phyloP scores from a whole-genome alignment of 2,888 invertebrate species.

The Ecliptopera silaceata region DNA sequence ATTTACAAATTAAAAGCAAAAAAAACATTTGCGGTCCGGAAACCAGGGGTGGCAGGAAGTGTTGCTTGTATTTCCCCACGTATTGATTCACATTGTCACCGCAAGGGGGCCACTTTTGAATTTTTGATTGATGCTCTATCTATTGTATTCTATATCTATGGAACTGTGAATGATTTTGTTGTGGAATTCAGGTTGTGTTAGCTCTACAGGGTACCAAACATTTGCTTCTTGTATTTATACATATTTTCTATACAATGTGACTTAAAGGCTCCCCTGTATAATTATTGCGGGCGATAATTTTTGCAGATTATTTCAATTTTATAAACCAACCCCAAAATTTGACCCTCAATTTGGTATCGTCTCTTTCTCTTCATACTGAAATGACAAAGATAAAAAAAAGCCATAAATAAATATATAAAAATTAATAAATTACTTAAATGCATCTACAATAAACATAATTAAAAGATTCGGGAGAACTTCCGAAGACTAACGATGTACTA shows the following conservation, averaged over 20 bases:
- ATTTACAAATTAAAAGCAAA: constrained; percentile 19
- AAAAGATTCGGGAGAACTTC: too few relatives aligned
- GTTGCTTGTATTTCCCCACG: constrained; percentile 69
- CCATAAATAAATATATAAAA: too few relatives aligned
- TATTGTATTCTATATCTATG: constrained; percentile 42
- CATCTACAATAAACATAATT: too few relatives aligned
- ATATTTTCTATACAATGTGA: neutral
- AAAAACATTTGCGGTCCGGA: constrained; percentile 41
- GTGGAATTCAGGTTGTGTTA: constrained; percentile 22
- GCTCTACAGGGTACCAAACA: constrained; percentile 15
- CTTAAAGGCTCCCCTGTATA: too few relatives aligned
- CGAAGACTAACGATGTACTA: too few relatives aligned
- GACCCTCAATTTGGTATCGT: too few relatives aligned
- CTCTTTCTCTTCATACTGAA: too few relatives aligned
- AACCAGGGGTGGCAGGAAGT: constrained; percentile 71
- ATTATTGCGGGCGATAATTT: too few relatives aligned
- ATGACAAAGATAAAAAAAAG: too few relatives aligned
- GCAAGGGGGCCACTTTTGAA: constrained; percentile 62
- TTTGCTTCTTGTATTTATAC: constrained; percentile 21
- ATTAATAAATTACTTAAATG: too few relatives aligned
- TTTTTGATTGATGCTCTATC: constrained; percentile 68
- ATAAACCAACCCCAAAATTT: too few relatives aligned
- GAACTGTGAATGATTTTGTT: constrained; percentile 25
- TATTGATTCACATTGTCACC: constrained; percentile 71
- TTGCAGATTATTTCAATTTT: too few relatives aligned